Conservation (phyloP, 1,140 invertebrate species). For the Aleiodes sp. region DNA sequence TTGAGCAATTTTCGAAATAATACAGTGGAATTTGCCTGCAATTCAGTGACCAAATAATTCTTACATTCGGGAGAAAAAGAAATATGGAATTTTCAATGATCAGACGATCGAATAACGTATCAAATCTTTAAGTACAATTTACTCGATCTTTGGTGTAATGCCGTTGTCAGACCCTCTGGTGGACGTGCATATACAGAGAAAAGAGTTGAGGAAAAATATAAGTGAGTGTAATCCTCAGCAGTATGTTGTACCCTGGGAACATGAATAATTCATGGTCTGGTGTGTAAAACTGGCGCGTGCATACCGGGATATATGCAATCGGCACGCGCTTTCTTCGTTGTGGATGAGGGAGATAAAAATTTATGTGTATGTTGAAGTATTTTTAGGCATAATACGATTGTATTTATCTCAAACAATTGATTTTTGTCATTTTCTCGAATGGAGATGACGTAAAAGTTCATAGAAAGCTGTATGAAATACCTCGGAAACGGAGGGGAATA, state of each 20-base stretch:
- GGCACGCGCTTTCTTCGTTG: background rate
- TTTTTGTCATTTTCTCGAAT: no score
- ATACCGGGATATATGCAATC: slow-evolving; percentile 3
- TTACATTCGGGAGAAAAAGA: background rate
- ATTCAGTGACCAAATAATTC: background rate
- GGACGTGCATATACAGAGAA: background rate
- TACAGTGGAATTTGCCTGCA: background rate
- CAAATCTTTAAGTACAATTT: background rate
- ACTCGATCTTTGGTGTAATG: background rate
- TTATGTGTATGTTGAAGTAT: background rate
- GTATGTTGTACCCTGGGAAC: background rate
- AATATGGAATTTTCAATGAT: background rate
- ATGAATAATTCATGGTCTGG: slow-evolving; percentile 9
- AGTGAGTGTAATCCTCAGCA: background rate
- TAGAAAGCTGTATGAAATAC: no score
- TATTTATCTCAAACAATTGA: no score
- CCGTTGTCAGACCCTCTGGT: background rate
- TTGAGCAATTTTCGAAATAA: slow-evolving; percentile 12
- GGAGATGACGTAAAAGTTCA: no score
- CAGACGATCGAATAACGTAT: background rate
- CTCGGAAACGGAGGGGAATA: no score
- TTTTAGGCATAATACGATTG: no score
- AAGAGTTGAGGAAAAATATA: no score
- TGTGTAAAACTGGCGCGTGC: slow-evolving; percentile 13
- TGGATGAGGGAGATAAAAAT: background rate